These are phyloP conservation scores for Trachurus trachurus DNA, from an alignment of 2,797 vertebrate species.

Conservation along the genomic window DNA sequence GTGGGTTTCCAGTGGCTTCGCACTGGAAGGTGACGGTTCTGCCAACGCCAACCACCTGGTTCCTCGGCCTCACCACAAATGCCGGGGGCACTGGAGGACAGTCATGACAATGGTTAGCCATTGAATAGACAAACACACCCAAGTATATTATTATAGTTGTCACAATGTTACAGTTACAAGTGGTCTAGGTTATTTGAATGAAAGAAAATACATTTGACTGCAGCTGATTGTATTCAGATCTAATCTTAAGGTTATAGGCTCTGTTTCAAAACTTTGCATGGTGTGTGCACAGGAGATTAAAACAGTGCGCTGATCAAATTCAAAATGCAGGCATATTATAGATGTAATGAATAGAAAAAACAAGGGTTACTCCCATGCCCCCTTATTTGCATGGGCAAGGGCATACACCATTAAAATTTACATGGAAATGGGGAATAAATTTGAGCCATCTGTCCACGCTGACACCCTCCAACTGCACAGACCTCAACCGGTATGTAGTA, in stretches of 20 bases:
- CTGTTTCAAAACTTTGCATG: slow-evolving; percentile 39
- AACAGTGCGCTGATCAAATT: slow-evolving; percentile 22
- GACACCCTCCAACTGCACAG: slow-evolving; percentile 87
- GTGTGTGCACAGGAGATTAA: slow-evolving; percentile 46
- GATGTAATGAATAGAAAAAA: slow-evolving; percentile 77
- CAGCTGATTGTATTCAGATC: slow-evolving; percentile 30
- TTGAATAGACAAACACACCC: slow-evolving; percentile 44
- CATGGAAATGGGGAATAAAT: slow-evolving; percentile 92
- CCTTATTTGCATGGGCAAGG: slow-evolving; percentile 90
- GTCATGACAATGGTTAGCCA: slow-evolving; percentile 50
- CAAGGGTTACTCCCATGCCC: slow-evolving; percentile 75
- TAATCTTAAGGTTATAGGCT: background rate
- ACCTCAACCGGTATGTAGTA: slow-evolving; percentile 83
- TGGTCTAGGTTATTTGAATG: slow-evolving; percentile 35
- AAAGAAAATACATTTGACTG: slow-evolving; percentile 30
- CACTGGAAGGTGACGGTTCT: slow-evolving; percentile 98
- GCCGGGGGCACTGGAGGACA: slow-evolving; percentile 92
- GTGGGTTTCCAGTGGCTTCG: slow-evolving; percentile 97
- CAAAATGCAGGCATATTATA: slow-evolving; percentile 49
- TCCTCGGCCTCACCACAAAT: slow-evolving; percentile 95
- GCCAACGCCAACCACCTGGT: slow-evolving; percentile 96
- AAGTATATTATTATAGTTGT: slow-evolving; percentile 31
- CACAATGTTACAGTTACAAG: slow-evolving; percentile 36
- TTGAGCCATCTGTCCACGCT: slow-evolving; percentile 92
- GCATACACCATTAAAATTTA: slow-evolving; percentile 89